Evolutionary conservation across 1,140 invertebrate genomes (phyloP).

Genomic region (Pollicipes pollicipes): DNA sequence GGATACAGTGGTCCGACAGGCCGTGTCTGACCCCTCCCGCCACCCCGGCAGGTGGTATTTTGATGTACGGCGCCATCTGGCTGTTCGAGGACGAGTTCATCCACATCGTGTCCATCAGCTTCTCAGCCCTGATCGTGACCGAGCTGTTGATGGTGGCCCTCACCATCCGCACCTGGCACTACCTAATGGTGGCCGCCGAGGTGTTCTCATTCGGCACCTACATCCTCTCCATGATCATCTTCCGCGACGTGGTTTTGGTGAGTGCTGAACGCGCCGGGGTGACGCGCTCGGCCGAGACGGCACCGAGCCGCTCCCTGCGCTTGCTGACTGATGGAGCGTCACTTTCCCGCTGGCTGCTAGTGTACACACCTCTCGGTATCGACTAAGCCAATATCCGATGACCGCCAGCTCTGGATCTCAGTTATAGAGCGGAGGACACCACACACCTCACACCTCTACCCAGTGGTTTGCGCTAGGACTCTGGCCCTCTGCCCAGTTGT

Average conservation of each 20-base stretch:
- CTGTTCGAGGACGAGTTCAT: slow-evolving; percentile 98
- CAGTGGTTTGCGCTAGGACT: too few species aligned
- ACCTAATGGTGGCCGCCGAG: slow-evolving; percentile 87
- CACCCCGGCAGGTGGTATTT: slow-evolving; percentile 79
- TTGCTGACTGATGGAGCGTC: too few species aligned
- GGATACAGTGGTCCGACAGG: too few species aligned
- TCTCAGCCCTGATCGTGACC: slow-evolving; percentile 89
- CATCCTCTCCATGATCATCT: slow-evolving; percentile 62
- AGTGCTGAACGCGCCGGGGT: slow-evolving; percentile 27
- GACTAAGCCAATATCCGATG: too few species aligned
- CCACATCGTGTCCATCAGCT: slow-evolving; percentile 97
- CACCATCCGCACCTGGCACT: slow-evolving; percentile 59
- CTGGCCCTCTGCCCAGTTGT: too few species aligned
- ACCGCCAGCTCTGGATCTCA: too few species aligned
- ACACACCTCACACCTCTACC: too few species aligned
- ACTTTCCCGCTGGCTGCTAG: too few species aligned
- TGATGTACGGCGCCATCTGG: slow-evolving; percentile 95
- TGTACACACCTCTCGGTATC: too few species aligned
- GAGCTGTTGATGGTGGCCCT: slow-evolving; percentile 98
- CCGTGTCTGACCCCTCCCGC: too few species aligned
- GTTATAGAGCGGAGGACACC: too few species aligned
- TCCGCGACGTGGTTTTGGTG: slow-evolving; percentile 90
- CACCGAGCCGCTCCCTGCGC: too few species aligned
- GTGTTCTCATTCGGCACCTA: slow-evolving; percentile 72
- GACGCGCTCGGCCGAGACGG: not conserved